A percentile compares a stretch with the other conserved stretches of the same genome.
These are phyloP conservation scores for Danaus plexippus DNA, from an alignment of 1,140 invertebrate species.

Conservation along the genomic window DNA sequence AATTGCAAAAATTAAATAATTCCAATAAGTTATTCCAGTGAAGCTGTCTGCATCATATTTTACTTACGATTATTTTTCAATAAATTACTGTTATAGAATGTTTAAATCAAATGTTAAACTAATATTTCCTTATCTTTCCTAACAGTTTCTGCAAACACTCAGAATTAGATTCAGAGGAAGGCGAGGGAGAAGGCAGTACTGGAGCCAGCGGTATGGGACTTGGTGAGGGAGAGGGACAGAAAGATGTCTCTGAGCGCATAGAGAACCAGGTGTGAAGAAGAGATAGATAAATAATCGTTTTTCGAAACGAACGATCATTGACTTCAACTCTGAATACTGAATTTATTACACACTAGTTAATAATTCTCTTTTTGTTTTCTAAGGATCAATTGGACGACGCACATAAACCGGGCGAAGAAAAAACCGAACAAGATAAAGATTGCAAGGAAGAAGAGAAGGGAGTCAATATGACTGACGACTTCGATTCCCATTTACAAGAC, in stretches of 20 bases:
- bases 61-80: no score
- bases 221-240: constrained; percentile 93
- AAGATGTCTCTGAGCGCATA: constrained; percentile 95
- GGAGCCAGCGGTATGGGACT: constrained; percentile 85
- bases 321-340: background rate
- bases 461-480: constrained; percentile 94
- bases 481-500: constrained; percentile 81
- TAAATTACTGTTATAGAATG: background rate
- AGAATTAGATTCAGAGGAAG: constrained; percentile 81
- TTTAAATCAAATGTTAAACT: background rate
- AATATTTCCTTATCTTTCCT: constrained; percentile 24
- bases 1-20: no score
- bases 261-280: constrained; percentile 75
- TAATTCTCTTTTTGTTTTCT: background rate
- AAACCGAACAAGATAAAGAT: constrained; percentile 82
- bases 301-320: background rate
- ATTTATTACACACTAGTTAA: no score
- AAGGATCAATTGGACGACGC: constrained; percentile 96
- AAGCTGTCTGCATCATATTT: no score
- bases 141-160: constrained; percentile 93
- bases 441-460: constrained; percentile 94
- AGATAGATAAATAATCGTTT: background rate
- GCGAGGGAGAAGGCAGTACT: constrained; percentile 74
- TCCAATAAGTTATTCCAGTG: no score
- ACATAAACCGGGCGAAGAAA: constrained; percentile 81